phyloP scores from a whole-genome alignment of 2,113 vertebrate genomes.

The Poecilia latipinna region DNA sequence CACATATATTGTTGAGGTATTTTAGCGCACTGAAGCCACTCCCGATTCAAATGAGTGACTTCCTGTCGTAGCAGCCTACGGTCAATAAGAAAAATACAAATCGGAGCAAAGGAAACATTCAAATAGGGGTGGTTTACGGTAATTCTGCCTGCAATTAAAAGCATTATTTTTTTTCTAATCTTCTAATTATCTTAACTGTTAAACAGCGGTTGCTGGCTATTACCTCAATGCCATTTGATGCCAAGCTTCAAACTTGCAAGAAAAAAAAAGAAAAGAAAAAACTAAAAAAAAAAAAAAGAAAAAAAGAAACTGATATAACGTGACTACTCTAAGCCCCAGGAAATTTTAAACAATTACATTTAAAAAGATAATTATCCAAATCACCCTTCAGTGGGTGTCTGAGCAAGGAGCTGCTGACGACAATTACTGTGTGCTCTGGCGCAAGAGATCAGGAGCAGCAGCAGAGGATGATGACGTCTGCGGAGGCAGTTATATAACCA shows the following conservation, averaged over 20 bases:
- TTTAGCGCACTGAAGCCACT: slow-evolving; percentile 53
- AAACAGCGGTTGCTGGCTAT: not conserved
- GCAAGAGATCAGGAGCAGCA: slow-evolving; percentile 65
- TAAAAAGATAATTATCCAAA: slow-evolving; percentile 56
- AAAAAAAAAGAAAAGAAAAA: too few species aligned
- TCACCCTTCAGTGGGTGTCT: slow-evolving; percentile 45
- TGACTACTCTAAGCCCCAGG: not conserved
- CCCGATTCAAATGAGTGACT: slow-evolving; percentile 40
- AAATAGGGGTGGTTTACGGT: too few species aligned
- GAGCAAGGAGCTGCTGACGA: slow-evolving; percentile 54
- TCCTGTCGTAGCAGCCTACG: slow-evolving; percentile 23
- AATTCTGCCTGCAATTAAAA: too few species aligned
- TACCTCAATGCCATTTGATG: not conserved
- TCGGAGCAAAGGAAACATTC: not conserved
- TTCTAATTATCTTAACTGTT: not conserved
- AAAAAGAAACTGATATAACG: not conserved
- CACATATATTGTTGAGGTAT: slow-evolving; percentile 45
- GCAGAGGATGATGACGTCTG: slow-evolving; percentile 68
- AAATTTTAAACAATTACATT: not conserved
- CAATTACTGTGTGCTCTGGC: slow-evolving; percentile 63
- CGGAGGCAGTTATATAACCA: slow-evolving; percentile 76
- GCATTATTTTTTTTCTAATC: not conserved
- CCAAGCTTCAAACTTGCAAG: not conserved
- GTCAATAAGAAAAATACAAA: not conserved
- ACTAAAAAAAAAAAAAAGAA: too few species aligned